phyloP scores from a whole-genome alignment of 1,140 invertebrate species.

The Belonocnema kinseyi region DNA sequence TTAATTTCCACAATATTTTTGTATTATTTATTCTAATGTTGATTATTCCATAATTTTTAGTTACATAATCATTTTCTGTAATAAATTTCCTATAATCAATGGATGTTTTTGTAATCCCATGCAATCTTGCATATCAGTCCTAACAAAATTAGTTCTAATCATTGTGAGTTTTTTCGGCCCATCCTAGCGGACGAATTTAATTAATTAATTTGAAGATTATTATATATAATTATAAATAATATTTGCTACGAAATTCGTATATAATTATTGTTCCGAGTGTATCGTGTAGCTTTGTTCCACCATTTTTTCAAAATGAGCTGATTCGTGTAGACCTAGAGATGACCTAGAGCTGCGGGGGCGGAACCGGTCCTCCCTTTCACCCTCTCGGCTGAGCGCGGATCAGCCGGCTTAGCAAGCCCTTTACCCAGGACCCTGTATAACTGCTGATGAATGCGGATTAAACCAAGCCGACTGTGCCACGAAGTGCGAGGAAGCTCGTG shows the following conservation, averaged over 20 bases:
- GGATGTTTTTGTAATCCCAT: too few species aligned
- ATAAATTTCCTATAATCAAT: too few species aligned
- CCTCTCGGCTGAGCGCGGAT: conserved; percentile 57
- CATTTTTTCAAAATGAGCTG: conserved; percentile 2
- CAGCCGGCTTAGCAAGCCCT: conserved; percentile 59
- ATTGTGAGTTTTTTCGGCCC: too few species aligned
- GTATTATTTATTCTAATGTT: too few species aligned
- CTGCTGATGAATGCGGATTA: conserved; percentile 59
- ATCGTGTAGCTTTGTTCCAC: neutral
- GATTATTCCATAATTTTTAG: too few species aligned
- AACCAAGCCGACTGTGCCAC: conserved; percentile 44
- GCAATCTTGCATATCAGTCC: too few species aligned
- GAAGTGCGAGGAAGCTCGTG: conserved; percentile 51
- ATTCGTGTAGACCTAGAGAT: conserved; percentile 39
- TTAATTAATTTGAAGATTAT: too few species aligned
- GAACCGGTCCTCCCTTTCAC: conserved; percentile 40
- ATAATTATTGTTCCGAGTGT: neutral
- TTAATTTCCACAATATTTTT: too few species aligned
- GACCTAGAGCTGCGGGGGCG: conserved; percentile 55
- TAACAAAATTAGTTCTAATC: too few species aligned
- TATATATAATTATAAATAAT: too few species aligned
- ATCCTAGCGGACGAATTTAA: too few species aligned
- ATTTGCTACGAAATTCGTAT: neutral
- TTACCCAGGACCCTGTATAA: conserved; percentile 51
- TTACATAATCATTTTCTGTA: too few species aligned